Base-by-base conservation (phyloP, 2,888 invertebrate genomes). In the Ectemnius continuus region DNA sequence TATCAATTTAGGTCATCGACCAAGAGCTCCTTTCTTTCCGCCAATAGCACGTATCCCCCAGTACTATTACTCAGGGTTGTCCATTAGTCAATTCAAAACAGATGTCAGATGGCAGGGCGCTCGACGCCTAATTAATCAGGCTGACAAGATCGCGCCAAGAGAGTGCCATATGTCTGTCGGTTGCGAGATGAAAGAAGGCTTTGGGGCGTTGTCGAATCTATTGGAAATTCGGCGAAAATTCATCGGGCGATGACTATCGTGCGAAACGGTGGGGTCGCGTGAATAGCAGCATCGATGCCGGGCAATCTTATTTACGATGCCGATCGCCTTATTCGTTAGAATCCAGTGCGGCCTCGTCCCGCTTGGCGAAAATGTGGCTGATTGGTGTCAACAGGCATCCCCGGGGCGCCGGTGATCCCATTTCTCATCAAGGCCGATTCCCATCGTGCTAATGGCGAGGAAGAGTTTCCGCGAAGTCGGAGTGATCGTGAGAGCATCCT, bases 391-490 rank as follows among this genome's bases (percentile, higher is more conserved):
- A 72, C 75, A 78, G 69, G 59, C 65, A 74, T 57, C 81, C 73
- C 65, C 61, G 61, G 77, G 80, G 77, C 72, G 64, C 69, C 73
- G 62, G 70, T 67, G 80, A 77, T 73, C 80, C 67, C 69, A 59
- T 69, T 75, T 77, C 77, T 76, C 78, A 75, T 76, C 75, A 79
- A 73, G 70, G 71, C 73, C 75, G 69, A 77, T 81, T 73, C 68
- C 59, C 67, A 66, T 67, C 72, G 66, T 56, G 69, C 62, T 70
- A 64, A 70, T 80, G 56, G 73, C 57, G 66, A 65, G 63, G 28
- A 70, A 74, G 65, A 59, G 73, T 78, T 78, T 79, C 81, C 70
- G 67, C 70, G 68, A 63, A 47, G 26, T 23, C 58, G 26, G 26
- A 5, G 23, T 63, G 18, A 23, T 5, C 28, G 14, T 23, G 52